Conservation (phyloP, 2,113 vertebrate genomes). For the Calyptomena viridis region DNA sequence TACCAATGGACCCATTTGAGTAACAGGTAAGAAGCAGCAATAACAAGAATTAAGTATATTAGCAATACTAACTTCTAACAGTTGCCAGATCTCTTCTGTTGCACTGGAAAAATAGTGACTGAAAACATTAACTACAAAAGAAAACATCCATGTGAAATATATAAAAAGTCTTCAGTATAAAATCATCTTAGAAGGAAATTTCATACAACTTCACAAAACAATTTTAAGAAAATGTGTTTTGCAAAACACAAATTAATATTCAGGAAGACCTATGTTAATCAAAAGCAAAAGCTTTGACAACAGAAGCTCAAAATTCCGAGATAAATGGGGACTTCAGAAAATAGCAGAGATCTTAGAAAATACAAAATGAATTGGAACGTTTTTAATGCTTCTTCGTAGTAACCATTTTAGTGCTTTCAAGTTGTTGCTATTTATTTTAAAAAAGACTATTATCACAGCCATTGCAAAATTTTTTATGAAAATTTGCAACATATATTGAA, state of each 20-base stretch:
- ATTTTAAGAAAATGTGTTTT: conserved; percentile 9
- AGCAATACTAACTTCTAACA: background rate
- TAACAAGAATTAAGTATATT: background rate
- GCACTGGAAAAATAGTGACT: background rate
- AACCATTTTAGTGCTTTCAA: conserved; percentile 28
- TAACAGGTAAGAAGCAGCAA: background rate
- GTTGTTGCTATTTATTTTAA: background rate
- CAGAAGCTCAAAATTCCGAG: conserved; percentile 17
- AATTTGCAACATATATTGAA: background rate
- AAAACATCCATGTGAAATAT: background rate
- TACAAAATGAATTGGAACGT: background rate
- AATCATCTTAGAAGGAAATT: background rate
- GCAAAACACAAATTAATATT: conserved; percentile 5
- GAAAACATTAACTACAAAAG: background rate
- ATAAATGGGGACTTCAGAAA: conserved; percentile 10
- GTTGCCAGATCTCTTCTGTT: background rate
- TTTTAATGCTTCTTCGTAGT: background rate
- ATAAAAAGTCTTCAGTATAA: background rate
- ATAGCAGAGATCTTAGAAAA: conserved; percentile 10
- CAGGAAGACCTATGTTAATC: conserved; percentile 10
- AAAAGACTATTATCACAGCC: conserved; percentile 1
- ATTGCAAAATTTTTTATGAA: background rate
- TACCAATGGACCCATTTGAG: background rate
- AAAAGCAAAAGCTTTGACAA: conserved; percentile 42
- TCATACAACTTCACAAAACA: background rate